Evolutionary conservation across 2,113 vertebrate species (phyloP).

Genomic region (Takifugu bimaculatus): DNA sequence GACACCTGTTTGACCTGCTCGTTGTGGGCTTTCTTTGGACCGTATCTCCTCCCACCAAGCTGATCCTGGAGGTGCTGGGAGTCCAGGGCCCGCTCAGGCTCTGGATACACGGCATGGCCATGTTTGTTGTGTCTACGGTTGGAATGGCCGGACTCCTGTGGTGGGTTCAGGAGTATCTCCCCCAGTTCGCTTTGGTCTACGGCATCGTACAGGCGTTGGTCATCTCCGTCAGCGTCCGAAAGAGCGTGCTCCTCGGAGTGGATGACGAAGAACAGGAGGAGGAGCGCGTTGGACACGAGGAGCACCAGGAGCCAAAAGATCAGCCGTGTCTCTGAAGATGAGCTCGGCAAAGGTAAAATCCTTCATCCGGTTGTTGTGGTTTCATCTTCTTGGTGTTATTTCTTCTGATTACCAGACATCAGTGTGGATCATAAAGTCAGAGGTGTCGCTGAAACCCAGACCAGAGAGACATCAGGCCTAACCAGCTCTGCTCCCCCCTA

Average conservation of each 20-base stretch:
- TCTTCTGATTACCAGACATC: too few species aligned
- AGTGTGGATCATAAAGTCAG: too few species aligned
- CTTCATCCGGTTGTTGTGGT: neutral
- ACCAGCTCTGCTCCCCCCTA: too few species aligned
- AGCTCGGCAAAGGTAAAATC: constrained; percentile 47
- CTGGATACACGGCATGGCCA: constrained; percentile 86
- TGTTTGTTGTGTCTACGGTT: constrained; percentile 82
- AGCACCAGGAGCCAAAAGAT: constrained; percentile 10
- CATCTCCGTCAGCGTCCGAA: constrained; percentile 82
- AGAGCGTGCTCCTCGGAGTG: constrained; percentile 57
- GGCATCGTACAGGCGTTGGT: constrained; percentile 83
- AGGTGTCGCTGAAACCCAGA: too few species aligned
- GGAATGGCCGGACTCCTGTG: constrained; percentile 83
- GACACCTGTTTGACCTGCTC: constrained; percentile 84
- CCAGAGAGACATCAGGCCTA: too few species aligned
- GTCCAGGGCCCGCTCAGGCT: constrained; percentile 80
- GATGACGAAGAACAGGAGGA: constrained; percentile 27
- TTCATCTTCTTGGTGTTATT: neutral
- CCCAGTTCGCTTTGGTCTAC: constrained; percentile 83
- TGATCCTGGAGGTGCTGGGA: constrained; percentile 80
- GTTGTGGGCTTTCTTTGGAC: constrained; percentile 81
- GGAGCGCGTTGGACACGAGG: constrained; percentile 14
- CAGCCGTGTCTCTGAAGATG: constrained; percentile 10
- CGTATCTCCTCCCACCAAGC: constrained; percentile 76
- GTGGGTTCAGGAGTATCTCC: constrained; percentile 84